phyloP scores from a whole-genome alignment of 1,140 invertebrate genomes.

The Atta cephalotes region DNA sequence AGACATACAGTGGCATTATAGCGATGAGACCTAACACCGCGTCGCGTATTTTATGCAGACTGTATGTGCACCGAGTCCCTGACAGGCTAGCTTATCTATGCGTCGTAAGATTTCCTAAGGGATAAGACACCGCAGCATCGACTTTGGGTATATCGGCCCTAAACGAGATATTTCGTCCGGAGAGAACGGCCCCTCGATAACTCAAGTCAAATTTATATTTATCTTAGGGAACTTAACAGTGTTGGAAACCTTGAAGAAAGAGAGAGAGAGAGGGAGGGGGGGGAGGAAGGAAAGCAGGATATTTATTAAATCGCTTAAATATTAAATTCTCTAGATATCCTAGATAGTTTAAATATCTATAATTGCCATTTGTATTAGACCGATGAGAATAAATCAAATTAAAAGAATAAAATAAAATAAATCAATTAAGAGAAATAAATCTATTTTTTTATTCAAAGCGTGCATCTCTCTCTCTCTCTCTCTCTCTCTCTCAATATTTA shows the following conservation, averaged over 20 bases:
- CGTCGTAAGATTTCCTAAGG: constrained; percentile 80
- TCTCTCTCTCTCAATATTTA: too few species aligned
- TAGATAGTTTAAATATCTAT: neutral
- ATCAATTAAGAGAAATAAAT: too few species aligned
- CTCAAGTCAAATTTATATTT: constrained; percentile 52
- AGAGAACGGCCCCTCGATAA: constrained; percentile 12
- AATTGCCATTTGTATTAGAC: too few species aligned
- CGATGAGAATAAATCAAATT: too few species aligned
- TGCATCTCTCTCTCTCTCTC: too few species aligned
- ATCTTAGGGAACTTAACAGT: constrained; percentile 16
- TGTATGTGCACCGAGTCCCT: constrained; percentile 56
- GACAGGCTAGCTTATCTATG: constrained; percentile 65
- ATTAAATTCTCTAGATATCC: neutral
- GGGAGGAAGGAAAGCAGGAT: neutral
- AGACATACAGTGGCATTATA: constrained; percentile 70
- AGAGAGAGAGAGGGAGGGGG: neutral
- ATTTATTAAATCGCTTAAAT: constrained; percentile 15
- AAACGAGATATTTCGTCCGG: constrained; percentile 32
- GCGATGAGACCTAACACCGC: constrained; percentile 63
- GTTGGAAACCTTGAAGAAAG: neutral
- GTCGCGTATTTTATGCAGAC: constrained; percentile 48
- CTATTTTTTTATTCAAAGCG: too few species aligned
- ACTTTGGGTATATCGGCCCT: constrained; percentile 35
- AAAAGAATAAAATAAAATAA: too few species aligned
- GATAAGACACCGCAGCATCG: constrained; percentile 56